These are phyloP conservation scores for Philopotamus ludificatus DNA, from an alignment of 1,140 invertebrate species.

Conservation along the genomic window DNA sequence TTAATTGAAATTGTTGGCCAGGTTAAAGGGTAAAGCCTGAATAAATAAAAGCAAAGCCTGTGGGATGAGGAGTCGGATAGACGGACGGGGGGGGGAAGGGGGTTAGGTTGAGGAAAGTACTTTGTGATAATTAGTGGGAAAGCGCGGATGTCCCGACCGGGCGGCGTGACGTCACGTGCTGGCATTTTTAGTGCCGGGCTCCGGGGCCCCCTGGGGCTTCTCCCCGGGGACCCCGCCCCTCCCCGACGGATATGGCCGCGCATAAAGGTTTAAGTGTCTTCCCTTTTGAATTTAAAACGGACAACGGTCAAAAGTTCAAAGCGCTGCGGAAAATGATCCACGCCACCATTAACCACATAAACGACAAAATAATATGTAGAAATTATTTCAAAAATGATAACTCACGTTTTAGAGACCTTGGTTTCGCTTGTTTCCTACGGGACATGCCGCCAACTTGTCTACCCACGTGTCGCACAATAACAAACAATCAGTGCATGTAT, in stretches of 20 bases:
- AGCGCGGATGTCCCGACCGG: conserved; percentile 17
- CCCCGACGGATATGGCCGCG: background rate
- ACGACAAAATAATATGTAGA: background rate
- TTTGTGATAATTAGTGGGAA: conserved; percentile 33
- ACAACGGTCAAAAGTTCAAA: conserved; percentile 35
- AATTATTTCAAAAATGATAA: conserved; percentile 35
- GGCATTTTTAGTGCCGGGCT: conserved; percentile 24
- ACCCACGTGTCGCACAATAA: conserved; percentile 11
- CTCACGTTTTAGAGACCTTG: conserved; percentile 56
- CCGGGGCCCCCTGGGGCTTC: background rate
- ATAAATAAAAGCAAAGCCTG: background rate
- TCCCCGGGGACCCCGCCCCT: conserved; percentile 13
- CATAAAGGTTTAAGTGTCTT: conserved; percentile 36
- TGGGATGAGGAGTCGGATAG: no score
- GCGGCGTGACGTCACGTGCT: conserved; percentile 32
- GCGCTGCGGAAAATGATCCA: background rate
- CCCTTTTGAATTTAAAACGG: conserved; percentile 39
- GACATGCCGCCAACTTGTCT: conserved; percentile 47
- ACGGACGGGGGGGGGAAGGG: no score
- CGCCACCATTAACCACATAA: background rate
- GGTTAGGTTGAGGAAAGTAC: no score
- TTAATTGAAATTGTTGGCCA: conserved; percentile 8
- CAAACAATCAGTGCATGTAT: background rate
- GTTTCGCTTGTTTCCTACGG: conserved; percentile 56
- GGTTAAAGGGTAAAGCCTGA: background rate